Base-by-base conservation (phyloP, 2,113 vertebrate species). In the Sander lucioperca region DNA sequence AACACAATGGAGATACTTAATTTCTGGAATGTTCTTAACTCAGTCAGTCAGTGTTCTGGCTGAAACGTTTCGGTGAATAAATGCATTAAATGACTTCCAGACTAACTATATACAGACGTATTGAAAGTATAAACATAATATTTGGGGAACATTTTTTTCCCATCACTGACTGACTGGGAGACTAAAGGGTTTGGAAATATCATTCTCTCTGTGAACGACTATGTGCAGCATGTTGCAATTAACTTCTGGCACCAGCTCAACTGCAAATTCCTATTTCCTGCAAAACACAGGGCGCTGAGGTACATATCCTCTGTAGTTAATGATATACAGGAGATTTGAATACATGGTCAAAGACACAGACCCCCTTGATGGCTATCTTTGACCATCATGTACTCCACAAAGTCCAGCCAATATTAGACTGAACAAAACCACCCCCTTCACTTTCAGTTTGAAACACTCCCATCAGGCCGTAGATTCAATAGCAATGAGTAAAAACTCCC, bases 51-150 rank as follows among this genome's bases (percentile, higher is more conserved):
- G 68, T 53, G 30, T 79, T n/a, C 33, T 85, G 79, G 71, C 59
- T 47, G 8, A 65, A 77, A 76, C 1, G 1, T 43, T 76, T 54
- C 12, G 33, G n/a, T 68, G 66, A 81, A 69, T 69, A 82, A 80
- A 83, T 84, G 76, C 36, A 66, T 86, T 58, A 72, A 88, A 80
- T 88, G n/a, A 51, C 36, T 82, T 79, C 63, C 83, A 86, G 81
- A 69, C 57, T 59, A 62, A 72, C 25, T 76, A 27, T 76, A 63
- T 68, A 86, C 69, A 53, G 79, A 58, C 6, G 61, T 25, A 58
- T 43, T 83, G 47, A 83, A 83, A 59, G 68, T 61, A 83, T 56
- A 53, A 79, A 68, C 53, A 64, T 65, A 56, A 84, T 77, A 63
- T 81, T 66, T 23, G 23, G 2, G 53, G 23, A 63, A 51, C 16